These are phyloP conservation scores for Eidolon dupreanum DNA, from an alignment of 2,797 vertebrate genomes.

Conservation along the genomic window DNA sequence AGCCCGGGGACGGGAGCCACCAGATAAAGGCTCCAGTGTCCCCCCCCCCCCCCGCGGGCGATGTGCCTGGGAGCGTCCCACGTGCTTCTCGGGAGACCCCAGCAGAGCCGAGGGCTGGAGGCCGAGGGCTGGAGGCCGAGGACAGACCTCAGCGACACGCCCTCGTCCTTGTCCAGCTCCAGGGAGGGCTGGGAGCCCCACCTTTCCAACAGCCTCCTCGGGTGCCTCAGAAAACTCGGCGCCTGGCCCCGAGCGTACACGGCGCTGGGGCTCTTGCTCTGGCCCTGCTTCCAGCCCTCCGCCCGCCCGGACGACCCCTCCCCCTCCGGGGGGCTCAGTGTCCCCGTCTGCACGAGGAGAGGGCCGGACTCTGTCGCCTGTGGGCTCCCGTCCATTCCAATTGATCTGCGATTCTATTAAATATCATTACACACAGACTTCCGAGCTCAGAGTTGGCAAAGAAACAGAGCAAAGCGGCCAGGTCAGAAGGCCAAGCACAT, in stretches of 20 bases:
- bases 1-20: background rate
- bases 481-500: background rate
- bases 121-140: background rate
- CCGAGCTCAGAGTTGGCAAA: background rate
- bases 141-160: background rate
- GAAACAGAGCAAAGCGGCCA: background rate
- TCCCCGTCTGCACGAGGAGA: background rate
- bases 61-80: background rate
- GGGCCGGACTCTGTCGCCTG: background rate
- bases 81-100: background rate
- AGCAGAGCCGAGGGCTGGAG: background rate
- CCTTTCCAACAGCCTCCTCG: background rate
- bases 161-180: background rate
- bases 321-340: background rate
- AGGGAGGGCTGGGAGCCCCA: background rate
- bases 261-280: background rate
- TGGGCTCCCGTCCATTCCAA: background rate
- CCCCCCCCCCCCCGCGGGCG: background rate
- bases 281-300: background rate
- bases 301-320: background rate
- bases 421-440: background rate
- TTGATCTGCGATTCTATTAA: background rate
- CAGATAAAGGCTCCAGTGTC: background rate
- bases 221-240: background rate
- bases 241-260: background rate